phyloP scores from a whole-genome alignment of 2,888 invertebrate species.

The Alloplasta piceator region DNA sequence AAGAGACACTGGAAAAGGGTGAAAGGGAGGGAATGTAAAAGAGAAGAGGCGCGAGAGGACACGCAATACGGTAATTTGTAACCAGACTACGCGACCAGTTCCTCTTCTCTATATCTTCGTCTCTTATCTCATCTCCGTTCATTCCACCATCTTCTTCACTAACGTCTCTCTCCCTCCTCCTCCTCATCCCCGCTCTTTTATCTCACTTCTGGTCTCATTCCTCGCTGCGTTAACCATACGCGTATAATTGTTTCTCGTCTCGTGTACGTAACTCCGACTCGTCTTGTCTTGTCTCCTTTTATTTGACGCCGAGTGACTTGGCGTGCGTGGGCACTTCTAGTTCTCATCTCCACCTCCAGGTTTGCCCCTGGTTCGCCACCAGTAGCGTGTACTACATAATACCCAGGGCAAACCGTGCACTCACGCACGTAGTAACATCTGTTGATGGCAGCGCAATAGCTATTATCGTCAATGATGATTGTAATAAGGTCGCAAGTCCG shows the following conservation, averaged over 20 bases:
- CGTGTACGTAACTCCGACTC: slow-evolving; percentile 32
- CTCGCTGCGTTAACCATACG: slow-evolving; percentile 64
- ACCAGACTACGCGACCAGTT: slow-evolving; percentile 69
- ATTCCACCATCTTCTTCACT: not conserved
- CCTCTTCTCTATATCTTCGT: slow-evolving; percentile 45
- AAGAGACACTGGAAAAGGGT: slow-evolving; percentile 30
- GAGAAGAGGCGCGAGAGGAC: slow-evolving; percentile 62
- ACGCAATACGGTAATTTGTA: slow-evolving; percentile 76
- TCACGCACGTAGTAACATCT: slow-evolving; percentile 40
- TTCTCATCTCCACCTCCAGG: slow-evolving; percentile 31
- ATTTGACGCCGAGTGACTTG: slow-evolving; percentile 18
- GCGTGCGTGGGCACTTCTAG: slow-evolving; percentile 20
- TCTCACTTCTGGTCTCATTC: slow-evolving; percentile 36
- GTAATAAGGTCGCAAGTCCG: too few species aligned
- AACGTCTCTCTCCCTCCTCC: slow-evolving; percentile 37
- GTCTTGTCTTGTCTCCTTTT: slow-evolving; percentile 19
- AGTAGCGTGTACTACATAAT: slow-evolving; percentile 69
- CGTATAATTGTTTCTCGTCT: slow-evolving; percentile 69
- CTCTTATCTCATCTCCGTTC: slow-evolving; percentile 32
- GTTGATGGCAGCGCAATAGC: not conserved
- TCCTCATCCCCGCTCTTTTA: slow-evolving; percentile 14
- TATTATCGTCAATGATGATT: too few species aligned
- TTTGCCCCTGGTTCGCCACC: slow-evolving; percentile 38
- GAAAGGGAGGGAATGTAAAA: slow-evolving; percentile 19
- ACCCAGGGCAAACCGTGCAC: slow-evolving; percentile 57